Evolutionary conservation across 1,140 invertebrate genomes (phyloP), one percentile per base, ranked within the genome.

Genomic region (Drosophila saltans): DNA sequence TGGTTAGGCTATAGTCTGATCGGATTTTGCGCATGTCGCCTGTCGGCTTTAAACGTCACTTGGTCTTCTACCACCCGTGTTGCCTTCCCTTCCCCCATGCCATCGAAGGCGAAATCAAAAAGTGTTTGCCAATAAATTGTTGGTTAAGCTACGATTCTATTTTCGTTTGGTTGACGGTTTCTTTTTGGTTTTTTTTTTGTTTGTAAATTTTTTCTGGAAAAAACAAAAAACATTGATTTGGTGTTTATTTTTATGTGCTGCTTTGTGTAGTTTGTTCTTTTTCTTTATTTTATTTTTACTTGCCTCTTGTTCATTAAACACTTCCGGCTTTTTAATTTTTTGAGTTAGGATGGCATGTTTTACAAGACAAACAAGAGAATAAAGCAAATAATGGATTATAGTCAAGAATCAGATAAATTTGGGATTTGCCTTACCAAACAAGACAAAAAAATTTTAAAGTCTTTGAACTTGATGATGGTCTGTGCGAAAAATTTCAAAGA

Each of bases 21-120:
- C 82, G 83, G 83, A 86, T 86, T 86, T 79, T 68, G 75, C 76
- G 70, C 79, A 88, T 86, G 83, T 86, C 69, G 66, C 65, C 69
- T 86, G 82, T 88, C 82, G 79, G 80, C 83, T 86, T 86, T 88
- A 67, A 71, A 72, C 75, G 85, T 77, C 80, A 73, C 61, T 69
- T 88, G 43, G 43, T 58, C 68, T 70, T 55, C 56, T 45, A 66
- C 28, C 36, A 16, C 16, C 16, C 16, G 16, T 16, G 16, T 16
- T 16, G 16, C 16, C 6, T 9, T 3, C 40, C 1, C 40, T 41
- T 10, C 3, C 8, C 40, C 9, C 40, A 30, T 30, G 4, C 28
- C 28, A 2, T 8, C 24, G 21, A 24, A 48, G 16, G 16, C 45
- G 24, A 48, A 48, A 48, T 52, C 39, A 57, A 59, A 30, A 67